These are phyloP conservation scores for Meandrina meandrites DNA, from an alignment of 92 coral and sea anemone genomes.

Conservation along the genomic window DNA sequence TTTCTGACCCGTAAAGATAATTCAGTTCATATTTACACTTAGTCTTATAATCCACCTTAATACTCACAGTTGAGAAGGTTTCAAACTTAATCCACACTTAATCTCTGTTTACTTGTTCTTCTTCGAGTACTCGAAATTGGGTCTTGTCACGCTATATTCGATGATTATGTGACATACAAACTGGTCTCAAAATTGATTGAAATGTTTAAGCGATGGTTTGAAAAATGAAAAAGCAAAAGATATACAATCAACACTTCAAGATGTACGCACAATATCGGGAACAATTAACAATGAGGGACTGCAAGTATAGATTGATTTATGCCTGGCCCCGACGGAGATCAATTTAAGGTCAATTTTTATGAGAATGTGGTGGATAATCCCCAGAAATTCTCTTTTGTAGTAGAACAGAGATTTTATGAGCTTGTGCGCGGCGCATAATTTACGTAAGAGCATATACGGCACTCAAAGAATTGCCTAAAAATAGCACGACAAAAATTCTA, in stretches of 20 bases:
- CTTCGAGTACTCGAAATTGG: background rate
- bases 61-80: conserved; percentile 17
- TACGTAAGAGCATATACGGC: background rate
- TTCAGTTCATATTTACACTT: conserved; percentile 9
- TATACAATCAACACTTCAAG: background rate
- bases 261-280: background rate
- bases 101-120: background rate
- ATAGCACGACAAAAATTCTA: background rate
- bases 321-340: background rate
- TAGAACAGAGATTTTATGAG: conserved; percentile 9
- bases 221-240: too few species aligned
- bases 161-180: background rate
- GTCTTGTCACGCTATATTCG: conserved; percentile 5
- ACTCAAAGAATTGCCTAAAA: background rate
- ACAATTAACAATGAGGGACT: background rate
- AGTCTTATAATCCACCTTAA: conserved; percentile 8
- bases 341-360: conserved; percentile 10
- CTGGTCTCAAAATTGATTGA: background rate
- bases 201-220: background rate
- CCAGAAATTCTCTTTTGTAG: conserved; percentile 10
- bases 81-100: conserved; percentile 13
- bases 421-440: background rate
- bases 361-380: conserved; percentile 24
- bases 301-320: background rate
- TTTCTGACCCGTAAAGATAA: conserved; percentile 19